phyloP scores from a whole-genome alignment of 2,113 vertebrate species.

The Sinosuthora webbiana region DNA sequence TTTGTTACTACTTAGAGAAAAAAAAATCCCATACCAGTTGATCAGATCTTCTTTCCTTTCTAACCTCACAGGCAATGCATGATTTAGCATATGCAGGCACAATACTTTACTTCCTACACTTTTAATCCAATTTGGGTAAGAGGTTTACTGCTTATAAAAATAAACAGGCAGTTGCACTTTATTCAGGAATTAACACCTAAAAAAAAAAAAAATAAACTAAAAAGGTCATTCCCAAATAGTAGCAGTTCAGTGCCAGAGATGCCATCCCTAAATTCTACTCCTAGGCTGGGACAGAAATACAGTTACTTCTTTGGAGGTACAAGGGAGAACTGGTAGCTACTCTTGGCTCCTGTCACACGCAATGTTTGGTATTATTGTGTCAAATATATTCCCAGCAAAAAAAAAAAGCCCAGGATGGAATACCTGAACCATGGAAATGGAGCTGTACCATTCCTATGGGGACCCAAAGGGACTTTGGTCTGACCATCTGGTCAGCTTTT shows the following conservation, averaged over 20 bases:
- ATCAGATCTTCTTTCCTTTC: background rate
- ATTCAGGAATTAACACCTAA: background rate
- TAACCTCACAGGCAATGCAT: background rate
- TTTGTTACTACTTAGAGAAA: background rate
- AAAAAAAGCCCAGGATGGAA: background rate
- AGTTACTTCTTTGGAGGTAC: background rate
- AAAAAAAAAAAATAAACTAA: background rate
- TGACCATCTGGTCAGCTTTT: background rate
- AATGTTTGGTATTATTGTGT: background rate
- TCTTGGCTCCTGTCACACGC: background rate
- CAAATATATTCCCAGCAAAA: background rate
- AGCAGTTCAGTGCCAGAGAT: background rate
- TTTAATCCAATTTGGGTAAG: slow-evolving; percentile 47
- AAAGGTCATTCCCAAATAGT: background rate
- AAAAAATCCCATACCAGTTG: background rate
- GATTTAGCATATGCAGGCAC: background rate
- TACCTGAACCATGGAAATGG: background rate
- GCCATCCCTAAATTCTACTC: background rate
- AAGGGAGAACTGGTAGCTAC: background rate
- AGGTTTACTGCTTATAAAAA: slow-evolving; percentile 49
- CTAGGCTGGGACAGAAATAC: background rate
- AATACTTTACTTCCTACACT: background rate
- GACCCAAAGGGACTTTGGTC: background rate
- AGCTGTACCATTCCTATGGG: background rate
- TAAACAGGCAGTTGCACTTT: background rate